Conservation (phyloP, 2,888 invertebrate genomes). For the Vesta saturnalis region DNA sequence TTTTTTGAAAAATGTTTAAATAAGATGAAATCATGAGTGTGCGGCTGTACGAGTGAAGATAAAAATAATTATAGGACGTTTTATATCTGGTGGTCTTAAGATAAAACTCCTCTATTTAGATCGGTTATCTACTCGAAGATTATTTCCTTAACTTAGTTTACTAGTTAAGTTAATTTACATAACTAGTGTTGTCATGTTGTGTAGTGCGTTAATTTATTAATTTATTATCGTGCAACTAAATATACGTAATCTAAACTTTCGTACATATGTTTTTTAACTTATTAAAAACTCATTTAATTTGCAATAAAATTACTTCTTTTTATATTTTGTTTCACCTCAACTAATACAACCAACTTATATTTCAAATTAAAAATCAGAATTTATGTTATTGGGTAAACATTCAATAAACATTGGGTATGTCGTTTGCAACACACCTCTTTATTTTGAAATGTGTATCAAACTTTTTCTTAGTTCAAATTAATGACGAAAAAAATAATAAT, state of each 20-base stretch:
- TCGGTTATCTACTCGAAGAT: slow-evolving; percentile 4
- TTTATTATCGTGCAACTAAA: background rate
- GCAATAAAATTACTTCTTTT: too few relatives aligned
- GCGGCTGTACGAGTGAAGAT: background rate
- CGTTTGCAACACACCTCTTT: too few relatives aligned
- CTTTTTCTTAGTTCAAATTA: too few relatives aligned
- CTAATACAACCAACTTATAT: too few relatives aligned
- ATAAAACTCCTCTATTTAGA: slow-evolving; percentile 10
- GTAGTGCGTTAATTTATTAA: background rate
- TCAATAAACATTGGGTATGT: too few relatives aligned
- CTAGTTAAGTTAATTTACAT: slow-evolving; percentile 4
- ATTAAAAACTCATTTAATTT: too few relatives aligned
- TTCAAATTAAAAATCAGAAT: too few relatives aligned
- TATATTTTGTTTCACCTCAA: too few relatives aligned
- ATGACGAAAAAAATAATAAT: too few relatives aligned
- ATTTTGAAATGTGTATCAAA: too few relatives aligned
- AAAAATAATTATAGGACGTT: slow-evolving; percentile 10
- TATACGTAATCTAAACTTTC: background rate
- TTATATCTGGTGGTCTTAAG: slow-evolving; percentile 11
- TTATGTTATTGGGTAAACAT: too few relatives aligned
- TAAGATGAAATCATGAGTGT: slow-evolving; percentile 1
- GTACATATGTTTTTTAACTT: background rate
- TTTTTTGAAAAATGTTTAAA: background rate
- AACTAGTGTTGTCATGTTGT: background rate
- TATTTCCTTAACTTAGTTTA: slow-evolving; percentile 9